Conservation (phyloP, 2,888 invertebrate genomes). For the Dasypolia templi region DNA sequence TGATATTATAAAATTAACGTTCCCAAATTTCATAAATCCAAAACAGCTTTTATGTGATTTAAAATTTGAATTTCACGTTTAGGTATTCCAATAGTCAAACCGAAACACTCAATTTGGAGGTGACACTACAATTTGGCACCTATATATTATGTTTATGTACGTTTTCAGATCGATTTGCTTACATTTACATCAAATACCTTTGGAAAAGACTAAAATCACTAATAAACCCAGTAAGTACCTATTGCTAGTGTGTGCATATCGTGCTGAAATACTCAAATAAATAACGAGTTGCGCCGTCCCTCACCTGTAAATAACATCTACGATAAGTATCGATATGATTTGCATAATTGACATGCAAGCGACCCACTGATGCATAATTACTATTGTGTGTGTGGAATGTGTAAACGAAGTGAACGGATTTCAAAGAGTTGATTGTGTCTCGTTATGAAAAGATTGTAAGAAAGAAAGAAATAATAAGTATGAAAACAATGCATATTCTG, state of each 20-base stretch:
- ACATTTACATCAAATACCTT: not conserved
- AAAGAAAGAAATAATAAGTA: not conserved
- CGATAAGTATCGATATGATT: slow-evolving; percentile 25
- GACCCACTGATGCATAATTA: slow-evolving; percentile 13
- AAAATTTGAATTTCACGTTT: not conserved
- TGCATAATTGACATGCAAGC: slow-evolving; percentile 34
- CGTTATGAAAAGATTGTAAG: not conserved
- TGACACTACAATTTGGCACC: not conserved
- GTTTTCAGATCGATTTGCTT: not conserved
- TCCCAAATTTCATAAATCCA: too few species aligned
- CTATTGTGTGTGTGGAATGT: slow-evolving; percentile 13
- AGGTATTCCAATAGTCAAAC: not conserved
- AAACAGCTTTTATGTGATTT: not conserved
- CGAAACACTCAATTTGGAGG: not conserved
- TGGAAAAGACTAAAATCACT: not conserved
- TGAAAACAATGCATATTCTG: not conserved
- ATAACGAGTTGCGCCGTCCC: not conserved
- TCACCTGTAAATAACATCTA: slow-evolving; percentile 4
- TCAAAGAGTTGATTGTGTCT: not conserved
- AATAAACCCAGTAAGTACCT: not conserved
- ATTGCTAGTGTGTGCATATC: not conserved
- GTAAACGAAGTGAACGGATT: not conserved
- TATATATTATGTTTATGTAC: too few species aligned
- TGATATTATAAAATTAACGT: not conserved
- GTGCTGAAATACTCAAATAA: slow-evolving; percentile 7